Percentiles rank a stretch among this genome's conserved stretches.
Evolutionary conservation across 2,888 invertebrate species (phyloP).

Genomic region (Matsumyia berberina): DNA sequence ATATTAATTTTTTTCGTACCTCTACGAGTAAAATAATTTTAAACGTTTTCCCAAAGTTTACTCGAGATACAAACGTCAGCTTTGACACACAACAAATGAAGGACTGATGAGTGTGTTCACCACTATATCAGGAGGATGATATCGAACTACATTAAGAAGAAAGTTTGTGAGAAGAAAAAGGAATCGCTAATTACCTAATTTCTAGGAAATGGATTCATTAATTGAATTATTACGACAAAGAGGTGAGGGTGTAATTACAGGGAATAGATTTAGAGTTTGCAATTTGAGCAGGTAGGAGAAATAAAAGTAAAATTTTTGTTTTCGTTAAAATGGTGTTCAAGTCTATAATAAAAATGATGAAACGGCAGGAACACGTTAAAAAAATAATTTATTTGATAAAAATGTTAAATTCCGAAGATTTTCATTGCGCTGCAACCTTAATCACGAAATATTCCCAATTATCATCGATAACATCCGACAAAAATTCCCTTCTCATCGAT

Average conservation of each 20-base stretch:
- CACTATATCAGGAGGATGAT: not conserved
- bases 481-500: conserved; percentile 38
- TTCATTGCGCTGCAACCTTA: conserved; percentile 16
- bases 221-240: no score
- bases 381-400: no score
- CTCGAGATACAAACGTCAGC: conserved; percentile 30
- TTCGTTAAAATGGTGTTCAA: no score
- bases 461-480: conserved; percentile 8
- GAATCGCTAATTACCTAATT: no score
- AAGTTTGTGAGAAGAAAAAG: not conserved
- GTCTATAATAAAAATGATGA: no score
- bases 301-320: no score
- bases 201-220: no score
- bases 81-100: conserved; percentile 27
- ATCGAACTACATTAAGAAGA: not conserved
- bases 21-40: conserved; percentile 6
- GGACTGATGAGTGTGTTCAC: conserved; percentile 10
- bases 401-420: no score
- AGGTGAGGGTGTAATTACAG: no score
- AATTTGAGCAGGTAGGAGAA: no score
- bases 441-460: conserved; percentile 2
- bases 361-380: no score
- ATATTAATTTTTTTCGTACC: conserved; percentile 8
- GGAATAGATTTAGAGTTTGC: no score
- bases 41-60: conserved; percentile 62